Percentiles rank a stretch among this genome's conserved stretches.
phyloP scores from a whole-genome alignment of 2,797 vertebrate species.

The Brachymystax lenok region DNA sequence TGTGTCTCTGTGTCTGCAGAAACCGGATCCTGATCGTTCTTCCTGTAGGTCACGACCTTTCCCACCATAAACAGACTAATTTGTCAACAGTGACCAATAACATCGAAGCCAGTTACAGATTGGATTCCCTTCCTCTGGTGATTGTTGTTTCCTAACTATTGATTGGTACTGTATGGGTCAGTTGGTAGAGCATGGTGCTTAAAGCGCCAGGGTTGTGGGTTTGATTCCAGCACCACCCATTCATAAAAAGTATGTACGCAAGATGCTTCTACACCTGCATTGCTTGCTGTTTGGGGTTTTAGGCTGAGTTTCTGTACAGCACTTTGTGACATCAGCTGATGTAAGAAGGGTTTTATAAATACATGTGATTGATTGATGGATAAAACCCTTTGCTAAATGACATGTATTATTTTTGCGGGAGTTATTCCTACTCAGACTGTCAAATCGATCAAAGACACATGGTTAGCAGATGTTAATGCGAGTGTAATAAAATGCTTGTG shows the following conservation, averaged over 20 bases:
- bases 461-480: no score
- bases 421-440: no score
- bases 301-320: no score
- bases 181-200: not conserved
- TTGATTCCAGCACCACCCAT: not conserved
- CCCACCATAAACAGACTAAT: slow-evolving; percentile 62
- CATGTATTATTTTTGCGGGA: no score
- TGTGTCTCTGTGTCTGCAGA: slow-evolving; percentile 46
- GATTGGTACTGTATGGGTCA: slow-evolving; percentile 17
- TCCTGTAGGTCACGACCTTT: slow-evolving; percentile 47
- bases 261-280: no score
- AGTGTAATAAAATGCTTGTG: no score
- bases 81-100: slow-evolving; percentile 60
- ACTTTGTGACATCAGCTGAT: no score
- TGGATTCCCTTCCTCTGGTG: slow-evolving; percentile 19
- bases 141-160: slow-evolving; percentile 29
- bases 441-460: no score
- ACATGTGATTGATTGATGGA: no score
- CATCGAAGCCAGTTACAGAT: slow-evolving; percentile 11
- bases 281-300: no score
- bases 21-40: slow-evolving; percentile 60
- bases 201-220: not conserved
- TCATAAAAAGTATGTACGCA: not conserved
- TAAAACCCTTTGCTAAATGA: no score
- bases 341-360: no score